Evolutionary conservation across 2,113 vertebrate species (phyloP), one percentile per base, ranked within the genome.

Genomic region (Illadopsis cleaveri): DNA sequence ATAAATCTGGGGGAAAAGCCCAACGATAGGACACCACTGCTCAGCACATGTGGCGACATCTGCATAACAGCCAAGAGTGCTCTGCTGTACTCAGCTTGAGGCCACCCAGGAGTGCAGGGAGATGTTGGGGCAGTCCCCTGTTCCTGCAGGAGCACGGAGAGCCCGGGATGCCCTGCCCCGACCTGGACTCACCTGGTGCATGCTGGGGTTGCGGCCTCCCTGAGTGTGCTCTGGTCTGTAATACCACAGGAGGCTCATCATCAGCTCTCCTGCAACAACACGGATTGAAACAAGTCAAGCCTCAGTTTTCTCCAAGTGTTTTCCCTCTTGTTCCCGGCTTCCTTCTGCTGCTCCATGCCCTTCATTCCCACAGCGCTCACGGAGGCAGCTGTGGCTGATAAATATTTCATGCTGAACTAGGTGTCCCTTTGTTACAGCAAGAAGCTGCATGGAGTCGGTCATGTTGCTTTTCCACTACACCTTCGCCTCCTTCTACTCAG

Each of bases 231-330:
- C 99, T 58, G 99, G 99, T 94, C 99, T 98, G 98, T 99, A 99
- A 98, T 99, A 99, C 99, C 99, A 99, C 97, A 99, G 98, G 95
- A 99, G 98, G 96, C 99, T 99, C 99, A 99, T 99, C 99, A 99
- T 99, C 98, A 99, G 98, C 97, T 99, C 99, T 94, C 99, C 99
- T 99, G 97, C 80, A 89, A 95, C 64, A 62, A 76, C 20, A 82
- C 3, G 1, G 3, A 76, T 35, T 15, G 15, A 38, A 85, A 40
- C 14, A 47, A 0, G 2, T 93, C 92, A 95, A 69, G 38, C 37
- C 23, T 58, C 40, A 2, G 71, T 7, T 48, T 89, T 44, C 92
- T 14, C 12, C 0, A 0, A 12, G 45, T 7, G 25, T 17, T 77
- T 86, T 80, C 69, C 75, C 45, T 13, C 66, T 25, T 6, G 14